Conservation (phyloP, 2,888 invertebrate species). For the Folsomia manolachei region DNA sequence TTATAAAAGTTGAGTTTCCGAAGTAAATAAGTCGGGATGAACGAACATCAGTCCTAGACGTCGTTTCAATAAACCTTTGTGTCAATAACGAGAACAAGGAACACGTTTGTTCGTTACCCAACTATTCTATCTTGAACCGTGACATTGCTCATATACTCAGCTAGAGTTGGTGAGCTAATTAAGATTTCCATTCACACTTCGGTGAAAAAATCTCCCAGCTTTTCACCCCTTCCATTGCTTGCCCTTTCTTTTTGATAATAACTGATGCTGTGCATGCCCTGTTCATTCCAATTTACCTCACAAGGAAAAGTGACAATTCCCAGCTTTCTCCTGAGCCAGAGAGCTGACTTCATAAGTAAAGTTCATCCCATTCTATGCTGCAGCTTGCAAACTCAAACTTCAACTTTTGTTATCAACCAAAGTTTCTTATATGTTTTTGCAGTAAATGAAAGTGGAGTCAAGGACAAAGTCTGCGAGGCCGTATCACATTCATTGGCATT, state of each 20-base stretch:
- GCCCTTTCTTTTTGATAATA: conserved; percentile 1
- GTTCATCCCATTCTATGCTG: too few relatives aligned
- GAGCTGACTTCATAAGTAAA: too few relatives aligned
- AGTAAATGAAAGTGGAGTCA: background rate
- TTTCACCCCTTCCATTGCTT: conserved; percentile 10
- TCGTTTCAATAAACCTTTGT: conserved; percentile 37
- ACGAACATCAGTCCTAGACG: conserved; percentile 26
- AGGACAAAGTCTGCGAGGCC: background rate
- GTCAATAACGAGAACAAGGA: conserved; percentile 29
- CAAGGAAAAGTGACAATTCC: background rate
- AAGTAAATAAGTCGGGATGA: conserved; percentile 10
- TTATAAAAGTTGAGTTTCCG: background rate
- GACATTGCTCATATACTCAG: conserved; percentile 37
- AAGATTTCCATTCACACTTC: conserved; percentile 33
- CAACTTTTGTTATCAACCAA: background rate
- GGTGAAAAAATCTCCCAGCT: background rate
- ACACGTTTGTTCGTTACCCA: conserved; percentile 30
- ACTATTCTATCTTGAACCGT: too few relatives aligned
- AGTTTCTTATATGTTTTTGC: background rate
- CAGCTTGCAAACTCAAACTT: background rate
- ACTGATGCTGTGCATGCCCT: too few relatives aligned
- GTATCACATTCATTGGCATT: background rate
- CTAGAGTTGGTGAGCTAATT: conserved; percentile 33
- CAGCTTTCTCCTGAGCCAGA: background rate
- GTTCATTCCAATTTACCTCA: background rate